Percentiles rank a stretch among this genome's conserved stretches.
These are phyloP conservation scores for Papilio demoleus DNA, from an alignment of 2,888 invertebrate genomes.

Conservation along the genomic window DNA sequence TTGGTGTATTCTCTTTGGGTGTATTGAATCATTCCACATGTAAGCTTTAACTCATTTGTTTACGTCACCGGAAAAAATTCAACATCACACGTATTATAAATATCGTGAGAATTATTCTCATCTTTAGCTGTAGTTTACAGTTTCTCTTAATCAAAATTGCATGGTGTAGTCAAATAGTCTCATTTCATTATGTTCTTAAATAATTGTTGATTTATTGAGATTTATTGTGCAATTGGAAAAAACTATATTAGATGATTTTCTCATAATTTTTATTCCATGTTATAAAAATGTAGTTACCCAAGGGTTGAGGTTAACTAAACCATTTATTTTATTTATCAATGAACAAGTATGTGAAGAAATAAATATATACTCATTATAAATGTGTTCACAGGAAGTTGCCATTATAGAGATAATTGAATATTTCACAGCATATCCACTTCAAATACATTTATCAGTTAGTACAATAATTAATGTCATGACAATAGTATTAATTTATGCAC, in stretches of 20 bases:
- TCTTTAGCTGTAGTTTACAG: too few relatives aligned
- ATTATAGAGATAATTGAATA: neutral
- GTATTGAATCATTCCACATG: neutral
- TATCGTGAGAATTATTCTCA: neutral
- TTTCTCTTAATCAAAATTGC: too few relatives aligned
- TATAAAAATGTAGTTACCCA: too few relatives aligned
- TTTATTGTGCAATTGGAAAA: too few relatives aligned
- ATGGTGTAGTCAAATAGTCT: too few relatives aligned
- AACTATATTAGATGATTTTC: too few relatives aligned
- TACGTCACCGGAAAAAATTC: constrained; percentile 35
- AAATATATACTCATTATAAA: neutral
- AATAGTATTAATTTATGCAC: too few relatives aligned
- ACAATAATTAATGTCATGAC: too few relatives aligned
- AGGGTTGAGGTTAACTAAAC: too few relatives aligned
- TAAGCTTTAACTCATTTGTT: constrained; percentile 18
- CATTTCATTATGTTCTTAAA: too few relatives aligned
- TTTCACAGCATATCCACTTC: neutral
- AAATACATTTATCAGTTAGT: neutral
- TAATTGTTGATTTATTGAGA: too few relatives aligned
- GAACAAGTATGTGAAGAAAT: neutral
- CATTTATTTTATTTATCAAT: neutral
- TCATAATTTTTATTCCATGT: too few relatives aligned
- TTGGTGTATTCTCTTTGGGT: neutral
- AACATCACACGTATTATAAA: constrained; percentile 26
- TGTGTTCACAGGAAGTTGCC: constrained; percentile 6